Evolutionary conservation across 2,888 invertebrate genomes (phyloP).

Genomic region (Pheosia tremula): DNA sequence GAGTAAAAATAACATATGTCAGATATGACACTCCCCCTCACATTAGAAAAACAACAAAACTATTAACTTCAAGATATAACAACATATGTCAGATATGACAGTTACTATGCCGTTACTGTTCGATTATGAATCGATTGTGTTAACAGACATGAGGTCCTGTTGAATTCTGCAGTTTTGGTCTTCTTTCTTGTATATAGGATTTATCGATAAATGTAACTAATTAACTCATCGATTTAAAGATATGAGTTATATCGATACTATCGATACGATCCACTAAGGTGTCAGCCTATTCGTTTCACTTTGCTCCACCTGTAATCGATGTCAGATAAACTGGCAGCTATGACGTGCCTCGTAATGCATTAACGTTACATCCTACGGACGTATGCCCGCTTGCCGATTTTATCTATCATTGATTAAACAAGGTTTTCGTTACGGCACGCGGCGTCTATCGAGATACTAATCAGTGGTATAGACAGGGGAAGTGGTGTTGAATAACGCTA

Average conservation of each 20-base stretch:
- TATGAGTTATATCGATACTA: constrained; percentile 9
- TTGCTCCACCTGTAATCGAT: constrained; percentile 45
- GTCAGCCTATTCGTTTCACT: constrained; percentile 38
- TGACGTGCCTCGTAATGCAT: constrained; percentile 42
- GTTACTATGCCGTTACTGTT: no score
- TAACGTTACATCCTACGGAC: constrained; percentile 39
- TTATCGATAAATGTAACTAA: no score
- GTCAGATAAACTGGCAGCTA: constrained; percentile 42
- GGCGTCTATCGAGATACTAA: constrained; percentile 31
- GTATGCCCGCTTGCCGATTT: constrained; percentile 41
- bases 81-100: no score
- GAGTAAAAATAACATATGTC: no score
- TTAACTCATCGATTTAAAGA: no score
- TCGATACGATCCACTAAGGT: constrained; percentile 25
- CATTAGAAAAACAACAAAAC: no score
- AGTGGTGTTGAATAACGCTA: constrained; percentile 18
- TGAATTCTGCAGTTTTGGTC: no score
- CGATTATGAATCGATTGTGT: no score
- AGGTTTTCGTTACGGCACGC: constrained; percentile 38
- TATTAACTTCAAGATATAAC: no score
- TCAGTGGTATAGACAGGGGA: constrained; percentile 22
- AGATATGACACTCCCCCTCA: no score
- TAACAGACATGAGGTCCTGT: no score
- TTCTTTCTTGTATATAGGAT: no score
- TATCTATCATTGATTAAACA: constrained; percentile 44